Evolutionary conservation across 2,797 vertebrate genomes (phyloP).

Genomic region (Intellagama lesueurii): DNA sequence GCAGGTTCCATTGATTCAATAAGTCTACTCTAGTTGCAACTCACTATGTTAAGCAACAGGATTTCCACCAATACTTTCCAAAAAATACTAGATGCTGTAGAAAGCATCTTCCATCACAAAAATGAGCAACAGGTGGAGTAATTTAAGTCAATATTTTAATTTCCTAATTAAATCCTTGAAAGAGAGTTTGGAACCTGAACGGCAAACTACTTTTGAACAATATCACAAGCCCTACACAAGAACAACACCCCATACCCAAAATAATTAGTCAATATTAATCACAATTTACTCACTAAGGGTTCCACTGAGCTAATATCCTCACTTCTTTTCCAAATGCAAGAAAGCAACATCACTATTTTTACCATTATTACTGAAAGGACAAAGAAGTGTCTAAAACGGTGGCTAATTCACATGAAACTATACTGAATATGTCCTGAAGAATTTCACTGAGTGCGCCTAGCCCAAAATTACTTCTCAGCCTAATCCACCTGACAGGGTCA

Average conservation of each 20-base stretch:
- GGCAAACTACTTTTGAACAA: not conserved
- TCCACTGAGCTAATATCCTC: not conserved
- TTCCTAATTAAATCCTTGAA: no score
- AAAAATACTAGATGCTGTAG: no score
- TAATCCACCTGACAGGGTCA: not conserved
- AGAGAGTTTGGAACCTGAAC: not conserved
- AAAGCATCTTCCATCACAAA: no score
- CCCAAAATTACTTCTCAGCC: not conserved
- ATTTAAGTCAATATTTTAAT: no score
- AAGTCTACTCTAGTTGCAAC: no score
- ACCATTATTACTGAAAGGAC: not conserved
- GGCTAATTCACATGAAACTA: no score
- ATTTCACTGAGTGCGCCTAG: not conserved
- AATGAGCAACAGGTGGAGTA: no score
- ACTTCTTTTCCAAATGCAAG: not conserved
- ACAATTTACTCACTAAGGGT: not conserved
- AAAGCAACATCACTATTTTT: not conserved
- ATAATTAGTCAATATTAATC: not conserved
- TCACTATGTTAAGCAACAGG: no score
- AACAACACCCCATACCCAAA: not conserved
- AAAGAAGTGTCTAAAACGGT: not conserved
- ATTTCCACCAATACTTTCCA: no score
- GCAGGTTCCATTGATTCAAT: no score
- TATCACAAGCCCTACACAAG: not conserved
- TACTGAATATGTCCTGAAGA: no score